These are phyloP conservation scores for Toxotes lorentzi DNA, from an alignment of 2,797 vertebrate species.

Conservation along the genomic window DNA sequence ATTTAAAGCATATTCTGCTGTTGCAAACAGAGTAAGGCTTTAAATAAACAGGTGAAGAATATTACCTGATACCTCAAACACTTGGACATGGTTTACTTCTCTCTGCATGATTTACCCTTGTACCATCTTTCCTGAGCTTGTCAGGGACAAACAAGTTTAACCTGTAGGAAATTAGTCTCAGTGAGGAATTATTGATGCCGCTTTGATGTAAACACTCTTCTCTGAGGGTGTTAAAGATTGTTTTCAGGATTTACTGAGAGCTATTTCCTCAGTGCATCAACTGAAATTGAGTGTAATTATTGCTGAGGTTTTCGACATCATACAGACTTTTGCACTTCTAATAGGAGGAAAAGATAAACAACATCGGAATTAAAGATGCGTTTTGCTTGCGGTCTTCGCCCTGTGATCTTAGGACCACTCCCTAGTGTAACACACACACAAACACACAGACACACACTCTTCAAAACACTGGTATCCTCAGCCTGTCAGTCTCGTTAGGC, in stretches of 20 bases:
- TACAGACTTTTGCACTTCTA: conserved; percentile 55
- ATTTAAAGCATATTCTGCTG: conserved; percentile 24
- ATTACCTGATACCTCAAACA: conserved; percentile 10
- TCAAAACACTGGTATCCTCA: conserved; percentile 42
- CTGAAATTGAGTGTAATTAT: conserved; percentile 73
- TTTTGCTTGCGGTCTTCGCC: conserved; percentile 67
- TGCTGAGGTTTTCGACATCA: conserved; percentile 38
- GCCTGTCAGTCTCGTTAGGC: conserved; percentile 58
- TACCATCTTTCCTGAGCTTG: conserved; percentile 26
- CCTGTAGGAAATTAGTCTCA: conserved; percentile 70
- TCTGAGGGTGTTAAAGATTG: conserved; percentile 61
- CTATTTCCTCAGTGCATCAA: conserved; percentile 58
- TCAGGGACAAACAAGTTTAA: conserved; percentile 61
- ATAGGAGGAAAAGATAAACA: conserved; percentile 67
- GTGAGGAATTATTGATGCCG: conserved; percentile 55
- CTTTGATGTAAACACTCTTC: conserved; percentile 72
- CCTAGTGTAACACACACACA: not conserved
- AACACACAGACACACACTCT: conserved; percentile 16
- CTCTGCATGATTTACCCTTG: conserved; percentile 21
- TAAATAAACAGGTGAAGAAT: conserved; percentile 31
- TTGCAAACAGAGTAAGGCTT: not conserved
- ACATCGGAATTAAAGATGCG: conserved; percentile 73
- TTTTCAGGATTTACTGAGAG: conserved; percentile 68
- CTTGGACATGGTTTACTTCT: conserved; percentile 23
- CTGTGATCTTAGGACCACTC: conserved; percentile 63